Conservation (phyloP, 2,888 invertebrate genomes). For the Deilephila porcellus region DNA sequence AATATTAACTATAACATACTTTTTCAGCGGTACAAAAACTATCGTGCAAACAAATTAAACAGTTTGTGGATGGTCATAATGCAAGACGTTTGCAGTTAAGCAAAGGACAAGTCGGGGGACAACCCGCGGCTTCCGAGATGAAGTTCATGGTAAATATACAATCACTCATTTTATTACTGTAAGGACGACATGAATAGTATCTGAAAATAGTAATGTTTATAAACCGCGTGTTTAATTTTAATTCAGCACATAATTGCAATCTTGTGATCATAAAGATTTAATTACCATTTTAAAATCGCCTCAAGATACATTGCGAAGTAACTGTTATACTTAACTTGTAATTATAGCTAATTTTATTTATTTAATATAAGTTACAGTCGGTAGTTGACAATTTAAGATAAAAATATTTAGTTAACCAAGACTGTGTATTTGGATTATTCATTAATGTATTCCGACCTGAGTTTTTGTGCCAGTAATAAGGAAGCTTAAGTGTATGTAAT, state of each 20-base stretch:
- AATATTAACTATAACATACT: constrained; percentile 17
- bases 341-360: not conserved
- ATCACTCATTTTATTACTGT: not conserved
- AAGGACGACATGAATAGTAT: not conserved
- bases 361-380: not conserved
- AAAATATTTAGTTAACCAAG: not conserved
- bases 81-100: constrained; percentile 47
- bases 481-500: not conserved
- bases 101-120: constrained; percentile 49
- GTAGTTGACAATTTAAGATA: not conserved
- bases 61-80: constrained; percentile 59
- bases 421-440: not conserved
- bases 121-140: constrained; percentile 57
- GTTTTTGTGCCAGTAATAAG: not conserved
- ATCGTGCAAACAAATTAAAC: constrained; percentile 46
- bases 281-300: too few relatives aligned
- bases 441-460: not conserved
- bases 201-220: not conserved
- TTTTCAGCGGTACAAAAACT: constrained; percentile 50
- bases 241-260: too few relatives aligned
- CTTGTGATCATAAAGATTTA: too few relatives aligned
- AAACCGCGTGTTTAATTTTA: too few relatives aligned
- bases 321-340: not conserved
- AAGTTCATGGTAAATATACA: constrained; percentile 48
- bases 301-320: too few relatives aligned